These are phyloP conservation scores for Drosophila asahinai DNA, from an alignment of 1,140 invertebrate genomes.

Conservation along the genomic window DNA sequence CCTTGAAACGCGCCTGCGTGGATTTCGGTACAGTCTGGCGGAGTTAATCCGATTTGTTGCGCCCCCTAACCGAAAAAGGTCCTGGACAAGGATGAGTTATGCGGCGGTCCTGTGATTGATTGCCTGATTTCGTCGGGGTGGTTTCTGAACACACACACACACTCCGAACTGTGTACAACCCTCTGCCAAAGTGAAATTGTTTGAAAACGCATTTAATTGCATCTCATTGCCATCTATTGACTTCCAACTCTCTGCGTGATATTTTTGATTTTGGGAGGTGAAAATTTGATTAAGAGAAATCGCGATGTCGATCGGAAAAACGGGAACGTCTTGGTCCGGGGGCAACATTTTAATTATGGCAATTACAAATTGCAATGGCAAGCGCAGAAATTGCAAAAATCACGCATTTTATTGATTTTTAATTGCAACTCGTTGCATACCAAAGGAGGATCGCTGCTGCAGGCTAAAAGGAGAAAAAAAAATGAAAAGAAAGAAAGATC, in stretches of 20 bases:
- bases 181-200: slow-evolving; percentile 51
- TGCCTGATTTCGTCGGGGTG: slow-evolving; percentile 66
- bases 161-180: not conserved
- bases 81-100: slow-evolving; percentile 66
- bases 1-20: slow-evolving; percentile 66
- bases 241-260: slow-evolving; percentile 4
- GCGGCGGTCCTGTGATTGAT: slow-evolving; percentile 80
- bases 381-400: slow-evolving; percentile 80
- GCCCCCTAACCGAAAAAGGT: slow-evolving; percentile 46
- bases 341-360: slow-evolving; percentile 79
- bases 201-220: slow-evolving; percentile 66
- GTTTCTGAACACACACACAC: slow-evolving; percentile 17
- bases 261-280: slow-evolving; percentile 54
- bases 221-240: slow-evolving; percentile 48
- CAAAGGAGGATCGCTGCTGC: slow-evolving; percentile 44
- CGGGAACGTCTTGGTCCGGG: slow-evolving; percentile 6
- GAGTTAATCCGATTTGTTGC: slow-evolving; percentile 81
- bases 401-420: slow-evolving; percentile 84
- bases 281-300: slow-evolving; percentile 76
- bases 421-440: slow-evolving; percentile 83
- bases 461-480: slow-evolving; percentile 1
- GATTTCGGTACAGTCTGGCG: slow-evolving; percentile 70
- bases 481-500: slow-evolving; percentile 6
- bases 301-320: not conserved
- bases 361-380: slow-evolving; percentile 79